Base-by-base conservation (phyloP, 64 coral and sea anemone genomes). In the Orbicella faveolata region DNA sequence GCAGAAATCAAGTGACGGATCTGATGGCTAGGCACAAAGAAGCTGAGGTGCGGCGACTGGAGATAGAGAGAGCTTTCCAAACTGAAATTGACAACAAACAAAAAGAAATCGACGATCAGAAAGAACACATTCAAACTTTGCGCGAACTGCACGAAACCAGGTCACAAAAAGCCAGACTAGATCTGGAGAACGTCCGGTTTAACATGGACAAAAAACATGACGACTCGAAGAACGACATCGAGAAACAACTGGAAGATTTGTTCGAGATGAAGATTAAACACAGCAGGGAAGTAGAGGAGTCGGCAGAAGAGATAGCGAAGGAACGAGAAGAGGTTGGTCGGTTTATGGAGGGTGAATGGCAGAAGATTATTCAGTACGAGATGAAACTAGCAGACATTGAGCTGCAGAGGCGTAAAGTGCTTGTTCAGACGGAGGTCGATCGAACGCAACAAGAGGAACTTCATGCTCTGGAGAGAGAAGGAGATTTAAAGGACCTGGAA, bases 1-100 rank as follows among this genome's bases (percentile, higher is more conserved):
- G 2, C 65, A 95, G 96, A 78, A 87, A 78, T 68, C 87, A 98
- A 69, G 63, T 98, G 34, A 83, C 74, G 74, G 93, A 98, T 39
- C 79, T 95, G n/a, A 92, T 98, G 26, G 30, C 83, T 39, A 93
- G 88, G 67, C 94, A 98, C 88, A 98, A 98, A 65, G 93, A 98
- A 90, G 89, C 90, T 10, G 96, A 98, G 54, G 88, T 92, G 8
- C 51, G 90, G 23, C 75, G 96, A 87, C 72, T 98, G 9, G 96
- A 95, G 52, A 79, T 98, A 35, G 96, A 98, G 65, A 91, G 78
- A 17, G 87, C 88, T 70, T 85, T 95, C 78, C 89, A 93, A 73
- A 72, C 80, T 36, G 96, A 95, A 80, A 95, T 98, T 19, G 86
- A 95, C 59, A 69, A 69, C 30, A 98, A 98, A 73, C 89, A 88